A percentile compares a stretch with the other conserved stretches of the same genome.
Conservation (phyloP, 2,797 vertebrate genomes). For the Setipinna tenuifilis region DNA sequence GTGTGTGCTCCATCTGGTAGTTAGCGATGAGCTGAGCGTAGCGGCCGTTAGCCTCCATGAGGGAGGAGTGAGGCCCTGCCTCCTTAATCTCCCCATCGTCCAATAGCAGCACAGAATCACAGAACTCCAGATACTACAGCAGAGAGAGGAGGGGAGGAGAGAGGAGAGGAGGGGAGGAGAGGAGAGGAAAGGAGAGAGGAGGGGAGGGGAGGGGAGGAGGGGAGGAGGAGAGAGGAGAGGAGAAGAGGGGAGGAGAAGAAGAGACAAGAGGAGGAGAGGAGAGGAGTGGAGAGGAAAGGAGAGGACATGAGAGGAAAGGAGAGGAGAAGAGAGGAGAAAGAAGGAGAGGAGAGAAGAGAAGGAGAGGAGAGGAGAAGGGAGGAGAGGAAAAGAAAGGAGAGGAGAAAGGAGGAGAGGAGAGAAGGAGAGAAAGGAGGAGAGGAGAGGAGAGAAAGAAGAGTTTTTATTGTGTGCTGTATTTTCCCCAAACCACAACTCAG, state of each 20-base stretch:
- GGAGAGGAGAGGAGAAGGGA: no score
- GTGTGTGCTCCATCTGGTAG: slow-evolving; percentile 68
- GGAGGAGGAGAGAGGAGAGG: background rate
- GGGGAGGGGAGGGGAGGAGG: background rate
- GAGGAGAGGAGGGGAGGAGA: no score
- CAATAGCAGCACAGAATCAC: slow-evolving; percentile 80
- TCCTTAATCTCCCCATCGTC: slow-evolving; percentile 79
- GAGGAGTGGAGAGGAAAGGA: no score
- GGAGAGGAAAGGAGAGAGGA: no score
- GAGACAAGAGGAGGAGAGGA: no score
- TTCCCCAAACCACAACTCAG: background rate
- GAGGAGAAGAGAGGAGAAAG: background rate
- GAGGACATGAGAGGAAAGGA: no score
- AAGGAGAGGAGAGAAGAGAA: no score
- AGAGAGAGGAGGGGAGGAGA: background rate
- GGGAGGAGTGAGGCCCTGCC: slow-evolving; percentile 72
- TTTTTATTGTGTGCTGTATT: background rate
- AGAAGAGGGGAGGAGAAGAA: background rate
- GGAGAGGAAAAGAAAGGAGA: no score
- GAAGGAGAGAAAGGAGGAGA: no score
- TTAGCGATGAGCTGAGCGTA: slow-evolving; percentile 80
- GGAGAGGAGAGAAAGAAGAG: background rate
- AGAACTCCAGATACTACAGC: slow-evolving; percentile 84
- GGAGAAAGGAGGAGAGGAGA: no score
- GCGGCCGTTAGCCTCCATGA: slow-evolving; percentile 70